phyloP scores from a whole-genome alignment of 2,888 invertebrate genomes.

The Agrypnus murinus region DNA sequence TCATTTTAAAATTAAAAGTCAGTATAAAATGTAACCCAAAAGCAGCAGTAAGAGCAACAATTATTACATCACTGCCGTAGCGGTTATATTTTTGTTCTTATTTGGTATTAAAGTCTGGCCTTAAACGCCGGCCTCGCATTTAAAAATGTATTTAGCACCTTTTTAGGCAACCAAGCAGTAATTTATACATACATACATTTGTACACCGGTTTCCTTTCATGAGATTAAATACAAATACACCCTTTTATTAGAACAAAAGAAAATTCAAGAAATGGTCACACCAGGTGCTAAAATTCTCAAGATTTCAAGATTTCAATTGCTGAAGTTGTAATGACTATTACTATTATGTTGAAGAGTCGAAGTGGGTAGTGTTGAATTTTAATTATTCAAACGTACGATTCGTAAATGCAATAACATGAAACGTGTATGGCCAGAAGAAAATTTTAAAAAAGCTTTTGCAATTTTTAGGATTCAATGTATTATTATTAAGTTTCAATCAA shows the following conservation, averaged over 20 bases:
- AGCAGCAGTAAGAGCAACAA: too few species aligned
- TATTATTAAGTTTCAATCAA: conserved; percentile 9
- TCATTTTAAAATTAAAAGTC: too few species aligned
- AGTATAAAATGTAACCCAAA: too few species aligned
- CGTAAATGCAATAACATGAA: not conserved
- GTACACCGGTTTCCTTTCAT: conserved; percentile 10
- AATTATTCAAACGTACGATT: too few species aligned
- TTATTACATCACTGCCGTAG: too few species aligned
- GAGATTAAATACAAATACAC: conserved; percentile 11
- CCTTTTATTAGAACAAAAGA: not conserved
- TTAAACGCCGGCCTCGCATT: conserved; percentile 4
- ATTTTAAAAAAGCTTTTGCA: too few species aligned
- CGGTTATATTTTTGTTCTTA: conserved; percentile 3
- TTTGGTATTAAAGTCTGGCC: not conserved
- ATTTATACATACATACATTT: conserved; percentile 10
- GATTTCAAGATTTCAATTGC: not conserved
- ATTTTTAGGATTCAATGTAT: not conserved
- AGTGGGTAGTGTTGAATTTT: too few species aligned
- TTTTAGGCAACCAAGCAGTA: conserved; percentile 10
- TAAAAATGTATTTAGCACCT: conserved; percentile 19
- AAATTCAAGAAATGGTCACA: conserved; percentile 2
- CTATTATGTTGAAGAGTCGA: too few species aligned
- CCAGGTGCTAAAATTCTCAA: conserved; percentile 32
- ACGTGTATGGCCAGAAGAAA: too few species aligned
- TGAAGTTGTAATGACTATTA: not conserved